Percentiles rank a stretch among this genome's conserved stretches.
Conservation (phyloP, 1,140 invertebrate genomes). For the Zaprionus capensis region DNA sequence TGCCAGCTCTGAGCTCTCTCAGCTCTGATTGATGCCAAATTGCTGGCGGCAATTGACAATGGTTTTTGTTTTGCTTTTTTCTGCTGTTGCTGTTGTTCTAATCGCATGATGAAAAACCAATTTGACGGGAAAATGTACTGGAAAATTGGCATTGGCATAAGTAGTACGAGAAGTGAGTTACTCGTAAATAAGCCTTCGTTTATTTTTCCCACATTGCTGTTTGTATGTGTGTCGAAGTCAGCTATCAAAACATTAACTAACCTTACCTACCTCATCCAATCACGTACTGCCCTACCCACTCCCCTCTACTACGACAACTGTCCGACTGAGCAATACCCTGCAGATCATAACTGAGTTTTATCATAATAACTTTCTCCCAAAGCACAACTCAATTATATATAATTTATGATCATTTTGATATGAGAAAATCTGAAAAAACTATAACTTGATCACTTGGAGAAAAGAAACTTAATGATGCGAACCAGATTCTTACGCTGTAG, state of each 20-base stretch:
- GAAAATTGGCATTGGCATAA: slow-evolving; percentile 47
- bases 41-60: slow-evolving; percentile 30
- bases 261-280: slow-evolving; percentile 19
- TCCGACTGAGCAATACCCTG: background rate
- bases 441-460: background rate
- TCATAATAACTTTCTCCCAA: background rate
- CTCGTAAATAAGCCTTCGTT: slow-evolving; percentile 21
- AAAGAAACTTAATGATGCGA: slow-evolving; percentile 9
- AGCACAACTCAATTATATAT: slow-evolving; percentile 6
- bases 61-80: slow-evolving; percentile 15
- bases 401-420: slow-evolving; percentile 3
- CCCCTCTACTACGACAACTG: background rate
- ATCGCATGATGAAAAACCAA: slow-evolving; percentile 45
- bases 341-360: background rate
- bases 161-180: slow-evolving; percentile 18
- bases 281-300: slow-evolving; percentile 10
- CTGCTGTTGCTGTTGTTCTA: slow-evolving; percentile 25
- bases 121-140: slow-evolving; percentile 45
- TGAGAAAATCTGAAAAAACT: background rate
- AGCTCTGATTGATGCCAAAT: slow-evolving; percentile 41
- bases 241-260: background rate
- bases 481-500: background rate
- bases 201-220: slow-evolving; percentile 34
- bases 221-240: background rate
- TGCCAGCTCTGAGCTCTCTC: slow-evolving; percentile 7